Evolutionary conservation across 1,140 invertebrate species (phyloP).

Genomic region (Ceratina japonica): DNA sequence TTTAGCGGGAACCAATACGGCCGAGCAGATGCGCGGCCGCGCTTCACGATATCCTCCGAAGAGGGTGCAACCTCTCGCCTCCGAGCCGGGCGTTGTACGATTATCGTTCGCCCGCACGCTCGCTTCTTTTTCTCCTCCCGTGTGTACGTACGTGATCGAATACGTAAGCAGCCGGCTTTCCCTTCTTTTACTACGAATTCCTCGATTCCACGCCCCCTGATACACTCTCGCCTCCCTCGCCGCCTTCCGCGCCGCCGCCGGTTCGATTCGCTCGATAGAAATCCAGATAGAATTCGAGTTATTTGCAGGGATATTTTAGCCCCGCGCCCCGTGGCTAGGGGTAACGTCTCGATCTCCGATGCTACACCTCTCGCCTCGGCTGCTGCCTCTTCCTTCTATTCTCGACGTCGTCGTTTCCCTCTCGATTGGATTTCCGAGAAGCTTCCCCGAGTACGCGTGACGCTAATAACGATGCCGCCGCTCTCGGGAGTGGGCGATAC

Average conservation of each 20-base stretch:
- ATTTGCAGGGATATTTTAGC: conserved; percentile 64
- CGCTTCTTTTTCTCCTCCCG: conserved; percentile 38
- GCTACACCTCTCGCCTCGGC: background rate
- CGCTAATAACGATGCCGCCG: conserved; percentile 28
- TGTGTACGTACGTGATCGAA: conserved; percentile 66
- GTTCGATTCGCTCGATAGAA: conserved; percentile 52
- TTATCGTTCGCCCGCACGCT: conserved; percentile 46
- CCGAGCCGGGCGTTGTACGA: conserved; percentile 11
- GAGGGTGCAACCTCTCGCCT: background rate
- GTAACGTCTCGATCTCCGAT: conserved; percentile 55
- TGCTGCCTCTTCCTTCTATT: background rate
- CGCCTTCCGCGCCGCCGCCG: background rate
- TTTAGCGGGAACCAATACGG: conserved; percentile 56
- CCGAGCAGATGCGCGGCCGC: background rate
- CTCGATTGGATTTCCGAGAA: conserved; percentile 48
- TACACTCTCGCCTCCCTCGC: background rate
- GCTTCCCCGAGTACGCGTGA: conserved; percentile 18
- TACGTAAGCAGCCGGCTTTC: conserved; percentile 58
- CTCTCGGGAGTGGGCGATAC: background rate
- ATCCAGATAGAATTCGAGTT: conserved; percentile 63
- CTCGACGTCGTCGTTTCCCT: conserved; percentile 30
- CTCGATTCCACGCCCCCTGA: background rate
- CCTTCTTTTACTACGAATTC: conserved; percentile 43
- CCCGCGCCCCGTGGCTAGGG: conserved; percentile 11
- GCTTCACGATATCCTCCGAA: background rate